Percentiles rank a stretch among this genome's conserved stretches.
Conservation (phyloP, 1,140 invertebrate genomes). For the Drosophila tropicalis region DNA sequence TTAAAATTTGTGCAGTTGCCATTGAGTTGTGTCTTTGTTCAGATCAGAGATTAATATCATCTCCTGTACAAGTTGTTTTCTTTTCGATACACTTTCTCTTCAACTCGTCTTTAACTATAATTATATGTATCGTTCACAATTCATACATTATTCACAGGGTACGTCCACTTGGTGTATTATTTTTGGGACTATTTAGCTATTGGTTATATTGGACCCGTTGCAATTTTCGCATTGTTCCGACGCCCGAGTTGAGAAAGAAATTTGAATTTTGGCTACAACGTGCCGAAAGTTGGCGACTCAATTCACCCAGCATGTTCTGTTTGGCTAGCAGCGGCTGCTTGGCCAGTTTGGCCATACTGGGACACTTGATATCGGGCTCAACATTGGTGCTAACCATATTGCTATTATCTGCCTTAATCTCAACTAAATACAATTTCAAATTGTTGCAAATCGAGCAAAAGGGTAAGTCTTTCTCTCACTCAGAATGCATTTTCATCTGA, state of each 20-base stretch:
- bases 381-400: conserved; percentile 61
- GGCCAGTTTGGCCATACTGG: conserved; percentile 64
- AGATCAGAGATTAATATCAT: conserved; percentile 27
- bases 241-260: conserved; percentile 65
- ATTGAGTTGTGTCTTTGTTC: conserved; percentile 27
- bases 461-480: conserved; percentile 42
- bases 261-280: conserved; percentile 44
- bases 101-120: background rate
- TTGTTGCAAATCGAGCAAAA: conserved; percentile 66
- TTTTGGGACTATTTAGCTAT: conserved; percentile 63
- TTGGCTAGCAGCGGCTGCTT: conserved; percentile 57
- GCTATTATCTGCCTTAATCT: conserved; percentile 66
- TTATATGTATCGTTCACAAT: no score
- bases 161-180: conserved; percentile 71
- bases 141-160: conserved; percentile 46
- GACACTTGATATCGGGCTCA: conserved; percentile 74
- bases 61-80: background rate
- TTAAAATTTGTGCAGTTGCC: conserved; percentile 38
- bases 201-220: conserved; percentile 78
- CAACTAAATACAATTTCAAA: conserved; percentile 74
- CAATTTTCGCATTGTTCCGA: conserved; percentile 66
- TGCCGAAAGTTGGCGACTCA: conserved; percentile 47
- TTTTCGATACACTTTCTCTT: background rate
- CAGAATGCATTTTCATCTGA: background rate
- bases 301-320: conserved; percentile 71